Conservation (phyloP, 1,140 invertebrate genomes). For the Drosophila watanabei region DNA sequence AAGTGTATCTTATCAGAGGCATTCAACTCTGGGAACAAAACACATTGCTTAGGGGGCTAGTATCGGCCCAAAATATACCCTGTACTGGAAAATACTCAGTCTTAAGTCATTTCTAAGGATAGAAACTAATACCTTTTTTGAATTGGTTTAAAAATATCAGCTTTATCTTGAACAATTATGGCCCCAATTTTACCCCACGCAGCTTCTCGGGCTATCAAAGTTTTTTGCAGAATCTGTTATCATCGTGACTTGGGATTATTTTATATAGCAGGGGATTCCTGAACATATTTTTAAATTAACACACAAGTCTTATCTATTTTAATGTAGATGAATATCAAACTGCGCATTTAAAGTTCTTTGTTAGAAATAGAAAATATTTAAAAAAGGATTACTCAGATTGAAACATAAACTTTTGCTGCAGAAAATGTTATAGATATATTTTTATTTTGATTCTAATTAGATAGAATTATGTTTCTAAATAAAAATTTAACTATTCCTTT, state of each 20-base stretch:
- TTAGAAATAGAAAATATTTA: background rate
- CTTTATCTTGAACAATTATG: constrained; percentile 6
- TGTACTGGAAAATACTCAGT: background rate
- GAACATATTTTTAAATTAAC: constrained; percentile 3
- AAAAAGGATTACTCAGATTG: background rate
- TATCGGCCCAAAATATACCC: constrained; percentile 3
- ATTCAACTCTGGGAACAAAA: constrained; percentile 39
- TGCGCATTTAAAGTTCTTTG: constrained; percentile 2
- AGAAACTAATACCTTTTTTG: background rate
- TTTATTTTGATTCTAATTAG: background rate
- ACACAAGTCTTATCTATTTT: background rate
- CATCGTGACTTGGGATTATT: constrained; percentile 29
- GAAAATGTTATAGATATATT: too few relatives aligned
- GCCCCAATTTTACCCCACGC: constrained; percentile 4
- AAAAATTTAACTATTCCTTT: background rate
- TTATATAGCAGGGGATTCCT: constrained; percentile 1
- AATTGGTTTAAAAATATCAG: background rate
- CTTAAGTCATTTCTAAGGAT: background rate
- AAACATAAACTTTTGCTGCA: background rate
- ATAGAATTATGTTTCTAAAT: background rate
- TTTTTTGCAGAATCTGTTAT: constrained; percentile 21
- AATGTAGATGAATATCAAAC: constrained; percentile 3
- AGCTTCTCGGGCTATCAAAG: background rate
- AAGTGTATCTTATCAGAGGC: constrained; percentile 69
- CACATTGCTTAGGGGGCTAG: constrained; percentile 12